These are phyloP conservation scores for Coecobrya sp. DNA, from an alignment of 2,888 invertebrate genomes.

Conservation along the genomic window DNA sequence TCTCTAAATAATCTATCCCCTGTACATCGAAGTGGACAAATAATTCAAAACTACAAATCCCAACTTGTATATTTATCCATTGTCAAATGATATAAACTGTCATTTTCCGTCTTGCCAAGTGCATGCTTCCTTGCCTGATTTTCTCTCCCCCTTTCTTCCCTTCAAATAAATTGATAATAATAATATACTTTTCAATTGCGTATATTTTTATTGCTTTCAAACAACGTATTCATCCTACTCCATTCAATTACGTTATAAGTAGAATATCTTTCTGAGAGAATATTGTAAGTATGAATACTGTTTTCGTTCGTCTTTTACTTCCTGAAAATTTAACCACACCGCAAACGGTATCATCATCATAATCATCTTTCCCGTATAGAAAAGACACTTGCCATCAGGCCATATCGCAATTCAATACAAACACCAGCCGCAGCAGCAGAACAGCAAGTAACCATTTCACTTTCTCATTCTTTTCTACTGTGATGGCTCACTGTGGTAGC, in stretches of 20 bases:
- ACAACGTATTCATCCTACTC: not conserved
- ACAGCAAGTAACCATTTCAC: not conserved
- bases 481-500: not conserved
- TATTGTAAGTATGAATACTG: not conserved
- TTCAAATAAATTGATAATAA: constrained; percentile 1
- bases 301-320: not conserved
- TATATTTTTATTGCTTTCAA: not conserved
- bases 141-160: not conserved
- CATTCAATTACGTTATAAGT: not conserved
- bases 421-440: not conserved
- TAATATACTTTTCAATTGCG: constrained; percentile 6
- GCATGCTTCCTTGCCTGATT: not conserved
- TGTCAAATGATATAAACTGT: no score
- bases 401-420: constrained; percentile 3
- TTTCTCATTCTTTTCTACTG: not conserved
- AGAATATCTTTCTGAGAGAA: not conserved
- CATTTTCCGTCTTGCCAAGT: not conserved
- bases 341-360: not conserved
- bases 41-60: no score
- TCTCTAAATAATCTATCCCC: no score
- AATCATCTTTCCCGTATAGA: not conserved
- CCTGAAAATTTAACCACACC: not conserved
- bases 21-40: no score
- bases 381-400: not conserved
- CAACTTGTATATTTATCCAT: no score